Evolutionary conservation across 2,888 invertebrate genomes (phyloP), one percentile per base, ranked within the genome.

Genomic region (Lasioglossum figueresi): DNA sequence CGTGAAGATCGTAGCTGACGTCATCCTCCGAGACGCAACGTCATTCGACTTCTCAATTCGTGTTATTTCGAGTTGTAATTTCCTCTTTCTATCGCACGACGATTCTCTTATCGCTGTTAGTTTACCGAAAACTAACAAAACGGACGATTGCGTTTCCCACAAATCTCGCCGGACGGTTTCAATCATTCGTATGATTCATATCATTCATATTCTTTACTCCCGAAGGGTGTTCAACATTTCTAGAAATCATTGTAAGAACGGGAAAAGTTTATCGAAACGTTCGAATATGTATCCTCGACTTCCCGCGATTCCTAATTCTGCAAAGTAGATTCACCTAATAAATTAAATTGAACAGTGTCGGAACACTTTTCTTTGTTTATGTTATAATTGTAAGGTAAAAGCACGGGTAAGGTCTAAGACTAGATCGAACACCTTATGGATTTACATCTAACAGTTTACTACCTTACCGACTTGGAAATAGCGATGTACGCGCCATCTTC

Each of bases 21-120:
- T 91, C 91, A 91, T 90, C 82, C 85, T 83, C 86, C 91, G 91
- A 91, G 91, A 89, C 88, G 87, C 86, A 79, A 76, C 27, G 31
- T 76, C 76, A 70, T 86, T 63, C 63, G 78, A 87, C 80, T 74
- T 81, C 75, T 45, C 52, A 73, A 70, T n/a, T 74, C 59, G 75
- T 43, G 59, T 74, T 80, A 79, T 59, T 70, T 31, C 14, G 23
- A 23, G 23, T 34, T 70, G 71, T 48, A 70, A 56, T 79, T 76
- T 45, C 76, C 48, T 31, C 43, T 63, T 10, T 16, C 34, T n/a
- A 70, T 40, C 12, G 14, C 23, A 52, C 63, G 48, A 31, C 4
- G 16, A 63, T 75, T 72, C 43, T 4, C 12, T 16, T 73, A 56
- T 79, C 56, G 6, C 4, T 12, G 12, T 56, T 16, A 16, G 27